Base-by-base conservation (phyloP, 2,888 invertebrate species). In the Polietes domitor region DNA sequence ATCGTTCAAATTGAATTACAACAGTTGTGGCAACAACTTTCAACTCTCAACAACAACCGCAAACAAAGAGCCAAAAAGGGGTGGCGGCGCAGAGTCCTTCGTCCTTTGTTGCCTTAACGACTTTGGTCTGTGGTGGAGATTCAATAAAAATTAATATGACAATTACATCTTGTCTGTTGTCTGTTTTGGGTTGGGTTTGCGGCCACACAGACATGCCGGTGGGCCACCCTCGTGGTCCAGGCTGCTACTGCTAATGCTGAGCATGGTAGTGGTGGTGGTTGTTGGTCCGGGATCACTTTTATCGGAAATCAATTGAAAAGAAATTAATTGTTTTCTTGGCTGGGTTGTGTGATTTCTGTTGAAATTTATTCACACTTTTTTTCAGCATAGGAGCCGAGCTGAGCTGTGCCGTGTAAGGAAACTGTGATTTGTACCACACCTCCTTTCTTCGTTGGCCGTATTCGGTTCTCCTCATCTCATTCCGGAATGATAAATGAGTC, bases 291-390 rank as follows among this genome's bases (percentile, higher is more conserved):
- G 26, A 58, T 73, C 26, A 53, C 28, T 76, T 73, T 81, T 79
- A 81, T 84, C 76, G 61, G 53, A 75, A 80, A 81, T 81, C 80
- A 84, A 76, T 76, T 76, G 73, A 61, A 79, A 81, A 76, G 58
- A 73, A 78, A 84, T 84, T 84, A 81, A 84, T 84, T 84, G 68
- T 79, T 79, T 72, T 77, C n/a, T 50, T 70, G 53, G 53, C 32
- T 21, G 58, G 73, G 43, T 37, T 50, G 32, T 55, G 61, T 19
- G 21, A 70, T 81, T 84, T 84, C 84, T 84, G 84, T 79, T 84
- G 84, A 84, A 84, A 84, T 68, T 74, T 79, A 75, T 81, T 81
- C 84, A 83, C 83, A 83, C 83, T 83, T 80, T 77, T 77, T 63
- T n/a, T 63, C 53, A 28, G 43, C 19, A 24, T 24, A 65, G 32